These are phyloP conservation scores for Heloderma charlesbogerti DNA, from an alignment of 2,113 vertebrate species.

Conservation along the genomic window DNA sequence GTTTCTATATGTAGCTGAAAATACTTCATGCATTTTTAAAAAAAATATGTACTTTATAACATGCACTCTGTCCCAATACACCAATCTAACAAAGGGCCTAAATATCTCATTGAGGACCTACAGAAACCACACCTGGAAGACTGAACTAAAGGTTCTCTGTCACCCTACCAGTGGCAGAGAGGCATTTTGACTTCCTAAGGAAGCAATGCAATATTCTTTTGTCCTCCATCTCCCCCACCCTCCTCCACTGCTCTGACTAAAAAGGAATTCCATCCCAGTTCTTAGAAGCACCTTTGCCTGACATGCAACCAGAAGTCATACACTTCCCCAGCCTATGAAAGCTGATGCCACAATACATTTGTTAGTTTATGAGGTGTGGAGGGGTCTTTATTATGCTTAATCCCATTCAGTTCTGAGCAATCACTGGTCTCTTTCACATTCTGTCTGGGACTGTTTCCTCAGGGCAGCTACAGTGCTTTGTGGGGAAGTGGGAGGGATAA, in stretches of 20 bases:
- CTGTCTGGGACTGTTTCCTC: background rate
- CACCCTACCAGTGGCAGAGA: background rate
- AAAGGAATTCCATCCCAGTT: background rate
- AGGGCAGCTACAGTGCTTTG: background rate
- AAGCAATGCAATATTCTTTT: background rate
- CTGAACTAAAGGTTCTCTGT: background rate
- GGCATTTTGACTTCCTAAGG: background rate
- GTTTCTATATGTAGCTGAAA: background rate
- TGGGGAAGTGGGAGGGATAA: background rate
- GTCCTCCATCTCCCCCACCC: background rate
- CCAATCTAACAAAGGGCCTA: background rate
- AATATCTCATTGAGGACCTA: background rate
- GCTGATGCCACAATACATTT: background rate
- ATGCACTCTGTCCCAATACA: background rate
- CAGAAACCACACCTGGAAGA: background rate
- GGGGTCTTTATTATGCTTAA: background rate
- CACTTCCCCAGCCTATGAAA: background rate
- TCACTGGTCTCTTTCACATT: background rate
- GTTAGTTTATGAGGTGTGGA: background rate
- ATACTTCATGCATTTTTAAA: background rate
- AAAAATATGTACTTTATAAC: background rate
- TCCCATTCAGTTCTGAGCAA: background rate
- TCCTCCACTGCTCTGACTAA: no score
- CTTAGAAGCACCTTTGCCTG: background rate
- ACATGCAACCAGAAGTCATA: background rate